A percentile compares a stretch with the other conserved stretches of the same genome.
Conservation (phyloP, 2,113 vertebrate species). For the Hyaena hyaena region DNA sequence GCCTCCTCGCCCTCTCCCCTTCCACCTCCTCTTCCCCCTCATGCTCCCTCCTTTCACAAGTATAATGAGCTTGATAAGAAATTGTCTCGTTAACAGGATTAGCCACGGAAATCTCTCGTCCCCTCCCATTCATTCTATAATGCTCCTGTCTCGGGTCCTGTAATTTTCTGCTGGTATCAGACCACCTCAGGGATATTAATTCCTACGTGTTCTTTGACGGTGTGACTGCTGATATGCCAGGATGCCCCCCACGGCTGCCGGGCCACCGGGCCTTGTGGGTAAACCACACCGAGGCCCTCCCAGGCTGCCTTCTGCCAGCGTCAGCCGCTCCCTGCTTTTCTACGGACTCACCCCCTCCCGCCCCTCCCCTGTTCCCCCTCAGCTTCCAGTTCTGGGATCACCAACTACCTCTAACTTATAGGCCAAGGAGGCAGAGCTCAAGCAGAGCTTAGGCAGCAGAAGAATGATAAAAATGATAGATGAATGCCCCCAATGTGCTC, state of each 20-base stretch:
- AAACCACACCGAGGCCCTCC: background rate
- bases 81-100: conserved; percentile 89
- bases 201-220: conserved; percentile 69
- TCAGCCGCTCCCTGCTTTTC: background rate
- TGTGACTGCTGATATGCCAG: background rate
- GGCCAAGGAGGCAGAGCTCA: background rate
- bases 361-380: background rate
- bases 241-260: background rate
- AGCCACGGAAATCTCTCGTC: conserved; percentile 85
- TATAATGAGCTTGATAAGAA: conserved; percentile 89
- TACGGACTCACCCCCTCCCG: background rate
- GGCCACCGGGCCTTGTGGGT: background rate
- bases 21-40: background rate
- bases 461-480: background rate
- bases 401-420: background rate
- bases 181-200: conserved; percentile 84
- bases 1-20: background rate
- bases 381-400: background rate
- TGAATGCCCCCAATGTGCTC: background rate
- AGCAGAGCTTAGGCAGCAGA: background rate
- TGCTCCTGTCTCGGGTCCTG: conserved; percentile 81
- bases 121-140: conserved; percentile 86
- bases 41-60: conserved; percentile 38
- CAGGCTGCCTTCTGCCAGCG: conserved; percentile 51
- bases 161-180: conserved; percentile 85